These are phyloP conservation scores for Drosophila ercepeae DNA, from an alignment of 1,140 invertebrate species.

Conservation along the genomic window DNA sequence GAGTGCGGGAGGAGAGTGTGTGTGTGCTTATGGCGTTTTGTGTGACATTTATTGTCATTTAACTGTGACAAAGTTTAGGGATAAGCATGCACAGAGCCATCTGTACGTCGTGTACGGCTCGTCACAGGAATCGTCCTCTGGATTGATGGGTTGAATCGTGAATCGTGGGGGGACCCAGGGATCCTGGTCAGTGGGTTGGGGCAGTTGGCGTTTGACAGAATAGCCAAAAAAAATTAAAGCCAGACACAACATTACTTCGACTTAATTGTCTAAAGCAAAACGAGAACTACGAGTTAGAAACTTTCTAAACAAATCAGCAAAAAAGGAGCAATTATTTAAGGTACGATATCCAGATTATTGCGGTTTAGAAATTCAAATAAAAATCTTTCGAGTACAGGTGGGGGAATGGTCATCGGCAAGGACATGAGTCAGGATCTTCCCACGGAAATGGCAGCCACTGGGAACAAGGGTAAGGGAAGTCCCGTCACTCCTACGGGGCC, in stretches of 20 bases:
- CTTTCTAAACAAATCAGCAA: no score
- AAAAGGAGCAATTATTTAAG: no score
- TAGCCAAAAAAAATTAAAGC: neutral
- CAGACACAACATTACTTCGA: neutral
- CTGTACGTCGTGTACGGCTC: conserved; percentile 8
- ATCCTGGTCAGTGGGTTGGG: neutral
- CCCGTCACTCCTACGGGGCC: neutral
- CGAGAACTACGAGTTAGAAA: no score
- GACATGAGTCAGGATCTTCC: neutral
- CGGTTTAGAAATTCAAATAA: no score
- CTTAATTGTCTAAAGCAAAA: neutral
- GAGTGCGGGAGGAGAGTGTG: conserved; percentile 19
- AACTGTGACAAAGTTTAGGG: conserved; percentile 80
- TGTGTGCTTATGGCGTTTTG: conserved; percentile 74
- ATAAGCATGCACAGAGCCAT: conserved; percentile 60
- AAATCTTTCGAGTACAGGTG: neutral
- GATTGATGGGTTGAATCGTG: neutral
- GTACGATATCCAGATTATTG: no score
- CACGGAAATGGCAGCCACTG: neutral
- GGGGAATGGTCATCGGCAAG: neutral
- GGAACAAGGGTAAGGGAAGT: no score
- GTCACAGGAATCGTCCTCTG: conserved; percentile 4
- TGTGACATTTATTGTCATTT: conserved; percentile 82
- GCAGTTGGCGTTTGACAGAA: neutral
- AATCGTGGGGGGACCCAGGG: neutral